Evolutionary conservation across 2,888 invertebrate species (phyloP), one percentile per base, ranked within the genome.

Genomic region (Catotricha subobsoleta): DNA sequence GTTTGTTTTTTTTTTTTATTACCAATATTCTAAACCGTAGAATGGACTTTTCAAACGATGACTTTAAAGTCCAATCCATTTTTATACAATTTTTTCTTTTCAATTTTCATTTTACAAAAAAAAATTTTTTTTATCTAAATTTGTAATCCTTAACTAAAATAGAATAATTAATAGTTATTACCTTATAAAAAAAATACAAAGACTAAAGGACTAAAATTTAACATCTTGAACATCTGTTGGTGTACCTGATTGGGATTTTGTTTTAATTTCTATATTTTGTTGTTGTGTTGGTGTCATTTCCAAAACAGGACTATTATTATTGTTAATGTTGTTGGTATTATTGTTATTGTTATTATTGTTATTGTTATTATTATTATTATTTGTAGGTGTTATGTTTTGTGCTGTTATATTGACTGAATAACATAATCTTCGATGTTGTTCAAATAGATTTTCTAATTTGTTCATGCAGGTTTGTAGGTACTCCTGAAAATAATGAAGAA

Each of bases 151-250:
- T n/a, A n/a, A n/a, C n/a, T n/a, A n/a, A n/a, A n/a, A n/a, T n/a
- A n/a, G n/a, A n/a, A n/a, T n/a, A n/a, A n/a, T n/a, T n/a, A n/a
- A n/a, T n/a, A n/a, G n/a, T n/a, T n/a, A n/a, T n/a, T n/a, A n/a
- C n/a, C n/a, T n/a, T n/a, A n/a, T n/a, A n/a, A n/a, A n/a, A n/a
- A n/a, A n/a, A n/a, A n/a, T n/a, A n/a, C n/a, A n/a, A n/a, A n/a
- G n/a, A n/a, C n/a, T n/a, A n/a, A n/a, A n/a, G n/a, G 36, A 36
- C 33, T 41, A 41, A 35, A 41, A 36, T 39, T 39, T 33, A 16
- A 43, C 42, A 34, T 43, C 42, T 39, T 43, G 42, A 33, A 43
- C 42, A 34, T 43, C 42, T 13, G 42, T 43, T 18, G 42, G 42
- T 13, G 42, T 43, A 21, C 42, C 39, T 27, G 42, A 21, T 25